Base-by-base conservation (phyloP, 2,888 invertebrate species). In the Sphinx pinastri region DNA sequence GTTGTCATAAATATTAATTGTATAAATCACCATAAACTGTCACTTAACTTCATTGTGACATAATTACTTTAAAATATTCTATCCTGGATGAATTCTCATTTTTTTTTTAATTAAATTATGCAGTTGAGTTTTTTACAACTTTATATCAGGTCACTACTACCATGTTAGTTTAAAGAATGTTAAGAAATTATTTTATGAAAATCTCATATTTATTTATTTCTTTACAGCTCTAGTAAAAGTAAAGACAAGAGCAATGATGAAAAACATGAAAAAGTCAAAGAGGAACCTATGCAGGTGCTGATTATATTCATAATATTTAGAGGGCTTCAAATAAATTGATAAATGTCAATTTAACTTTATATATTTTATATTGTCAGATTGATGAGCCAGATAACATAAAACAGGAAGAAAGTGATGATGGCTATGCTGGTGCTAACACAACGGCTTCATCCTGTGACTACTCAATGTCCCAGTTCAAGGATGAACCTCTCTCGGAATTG, bases 401-500 rank as follows among this genome's bases (percentile, higher is more conserved):
- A 68, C 87, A 88, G 72, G 94, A 94, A 72, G 89, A 88, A 68
- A 89, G 86, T 79, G 88, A 91, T 75, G 90, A 88, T 84, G 90
- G 83, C 63, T 88, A 90, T 78, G 82, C 84, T 74, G 86, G 90
- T 79, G 77, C 94, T 31, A 92, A 92, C 89, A 82, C 95, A 90
- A 81, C 95, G 87, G 95, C 95, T n/a, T 96, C 96, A 74, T 96
- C 96, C 67, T 96, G 96, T 87, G 96, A 96, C 84, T 96, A 96
- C 84, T 96, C 95, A 66, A 77, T 97, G 87, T 96, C 97, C 60
- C 96, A 96, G 81, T 96, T 96, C 78, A 95, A 95, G 79, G 95
- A 95, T 77, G 95, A 95, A 80, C 94, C 94, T 16, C 85, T 95
- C 6, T 90, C 93, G 16, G 94, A 92, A 73, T 79, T 93, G 16